Base-by-base conservation (phyloP, 2,113 vertebrate species). In the Nettapus auritus region DNA sequence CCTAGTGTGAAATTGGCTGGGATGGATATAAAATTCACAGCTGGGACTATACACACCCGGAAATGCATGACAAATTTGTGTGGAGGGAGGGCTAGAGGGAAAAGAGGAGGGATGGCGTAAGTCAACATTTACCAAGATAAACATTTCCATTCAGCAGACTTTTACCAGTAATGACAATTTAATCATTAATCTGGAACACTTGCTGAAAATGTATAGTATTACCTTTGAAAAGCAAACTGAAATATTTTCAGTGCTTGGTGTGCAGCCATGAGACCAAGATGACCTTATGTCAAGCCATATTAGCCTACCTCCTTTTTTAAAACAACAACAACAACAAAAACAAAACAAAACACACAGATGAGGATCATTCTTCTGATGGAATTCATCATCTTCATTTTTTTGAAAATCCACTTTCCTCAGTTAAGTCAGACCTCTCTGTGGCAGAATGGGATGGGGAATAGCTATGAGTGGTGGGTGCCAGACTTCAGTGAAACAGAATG, bases 1-100 rank as follows among this genome's bases (percentile, higher is more conserved):
- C 46, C 46, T 68, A 66, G 77, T 93, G 88, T 94, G 92, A 95
- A 90, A 93, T 84, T 93, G 86, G 57, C 88, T 90, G 86, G 73
- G 80, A 68, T 0, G 31, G 75, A 42, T 92, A 46, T 82, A 85
- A 90, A 96, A 86, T 60, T 92, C 83, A 62, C 92, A 96, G 76
- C 86, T 94, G 90, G 69, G 80, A 56, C 60, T 66, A 48, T 71
- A 36, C 38, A 62, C 83, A 84, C 44, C 69, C 8, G 62, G 88
- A 94, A 93, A 94, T 55, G 69, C 94, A 66, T 81, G 71, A 91
- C 70, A 91, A 91, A 94, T 95, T 48, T 53, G 9, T 86, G 53
- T 53, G 38, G 44, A 89, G 62, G 29, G 68, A 76, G 9, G 28
- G 75, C 66, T 67, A 48, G 44, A 62, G 62, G 50, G 26, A 83